Evolutionary conservation across 2,797 vertebrate species (phyloP).

Genomic region (Myiotriccus ornatus): DNA sequence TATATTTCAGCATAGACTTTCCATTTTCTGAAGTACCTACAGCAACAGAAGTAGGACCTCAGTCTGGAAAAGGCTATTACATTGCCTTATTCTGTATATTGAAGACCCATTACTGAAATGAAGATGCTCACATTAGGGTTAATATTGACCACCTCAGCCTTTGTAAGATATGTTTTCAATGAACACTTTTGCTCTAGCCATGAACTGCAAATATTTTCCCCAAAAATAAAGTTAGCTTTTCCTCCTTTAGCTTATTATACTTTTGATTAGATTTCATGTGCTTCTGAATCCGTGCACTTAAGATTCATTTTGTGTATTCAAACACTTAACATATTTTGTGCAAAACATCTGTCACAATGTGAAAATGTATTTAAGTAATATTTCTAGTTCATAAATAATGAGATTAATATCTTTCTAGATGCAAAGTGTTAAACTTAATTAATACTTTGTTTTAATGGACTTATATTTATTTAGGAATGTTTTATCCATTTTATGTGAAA

Average conservation of each 20-base stretch:
- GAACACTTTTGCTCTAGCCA: not conserved
- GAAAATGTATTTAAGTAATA: not conserved
- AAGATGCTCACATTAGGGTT: not conserved
- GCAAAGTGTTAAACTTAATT: not conserved
- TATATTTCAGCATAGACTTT: not conserved
- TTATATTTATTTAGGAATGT: not conserved
- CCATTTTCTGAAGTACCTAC: not conserved
- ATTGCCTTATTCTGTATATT: not conserved
- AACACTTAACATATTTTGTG: not conserved
- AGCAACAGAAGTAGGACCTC: not conserved
- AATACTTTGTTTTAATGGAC: not conserved
- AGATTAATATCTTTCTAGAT: not conserved
- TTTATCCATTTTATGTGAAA: not conserved
- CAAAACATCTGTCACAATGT: not conserved
- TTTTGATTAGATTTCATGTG: not conserved
- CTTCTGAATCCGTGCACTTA: not conserved
- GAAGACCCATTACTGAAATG: not conserved
- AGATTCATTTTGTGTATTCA: not conserved
- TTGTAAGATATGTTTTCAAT: not conserved
- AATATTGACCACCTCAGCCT: not conserved
- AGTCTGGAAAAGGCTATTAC: not conserved
- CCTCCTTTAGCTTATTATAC: not conserved
- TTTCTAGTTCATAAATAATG: not conserved
- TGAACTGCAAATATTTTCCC: not conserved
- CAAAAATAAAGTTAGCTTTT: not conserved